These are phyloP conservation scores for Aethes cnicana DNA, from an alignment of 2,888 invertebrate species.

Conservation along the genomic window DNA sequence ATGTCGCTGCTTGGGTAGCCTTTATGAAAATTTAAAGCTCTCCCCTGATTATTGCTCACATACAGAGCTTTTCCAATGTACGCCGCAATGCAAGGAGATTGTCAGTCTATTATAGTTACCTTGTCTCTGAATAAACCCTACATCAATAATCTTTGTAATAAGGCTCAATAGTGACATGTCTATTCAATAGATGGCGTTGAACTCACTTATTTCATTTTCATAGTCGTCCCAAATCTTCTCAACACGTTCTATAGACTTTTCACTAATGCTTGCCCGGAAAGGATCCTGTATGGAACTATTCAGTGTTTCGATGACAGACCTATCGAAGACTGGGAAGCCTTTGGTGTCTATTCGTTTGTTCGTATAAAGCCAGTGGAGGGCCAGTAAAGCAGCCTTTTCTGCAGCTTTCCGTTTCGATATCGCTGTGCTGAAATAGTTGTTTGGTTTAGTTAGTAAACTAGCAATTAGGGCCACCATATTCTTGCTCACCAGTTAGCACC, in stretches of 20 bases:
- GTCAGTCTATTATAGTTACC: too few relatives aligned
- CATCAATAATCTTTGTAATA: too few relatives aligned
- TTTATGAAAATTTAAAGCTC: too few relatives aligned
- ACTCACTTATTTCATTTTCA: conserved; percentile 70
- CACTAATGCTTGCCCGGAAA: conserved; percentile 52
- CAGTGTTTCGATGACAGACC: conserved; percentile 56
- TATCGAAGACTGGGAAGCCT: conserved; percentile 76
- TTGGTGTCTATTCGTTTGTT: conserved; percentile 69
- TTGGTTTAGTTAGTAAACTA: too few relatives aligned
- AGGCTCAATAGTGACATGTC: neutral
- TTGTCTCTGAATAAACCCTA: too few relatives aligned
- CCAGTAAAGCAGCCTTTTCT: conserved; percentile 76
- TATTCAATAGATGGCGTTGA: conserved; percentile 4
- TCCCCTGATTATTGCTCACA: too few relatives aligned
- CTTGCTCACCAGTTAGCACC: too few relatives aligned
- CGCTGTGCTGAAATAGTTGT: conserved; percentile 59
- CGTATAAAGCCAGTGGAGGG: conserved; percentile 78
- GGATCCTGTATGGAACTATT: conserved; percentile 53
- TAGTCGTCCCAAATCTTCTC: conserved; percentile 69
- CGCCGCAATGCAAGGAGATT: too few relatives aligned
- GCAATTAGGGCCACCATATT: too few relatives aligned
- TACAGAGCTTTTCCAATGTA: too few relatives aligned
- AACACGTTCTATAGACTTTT: conserved; percentile 60
- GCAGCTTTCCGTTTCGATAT: conserved; percentile 80
- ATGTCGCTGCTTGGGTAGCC: too few relatives aligned